Percentiles rank a stretch among this genome's conserved stretches.
phyloP scores from a whole-genome alignment of 2,113 vertebrate species.

The Xiphorhynchus elegans region DNA sequence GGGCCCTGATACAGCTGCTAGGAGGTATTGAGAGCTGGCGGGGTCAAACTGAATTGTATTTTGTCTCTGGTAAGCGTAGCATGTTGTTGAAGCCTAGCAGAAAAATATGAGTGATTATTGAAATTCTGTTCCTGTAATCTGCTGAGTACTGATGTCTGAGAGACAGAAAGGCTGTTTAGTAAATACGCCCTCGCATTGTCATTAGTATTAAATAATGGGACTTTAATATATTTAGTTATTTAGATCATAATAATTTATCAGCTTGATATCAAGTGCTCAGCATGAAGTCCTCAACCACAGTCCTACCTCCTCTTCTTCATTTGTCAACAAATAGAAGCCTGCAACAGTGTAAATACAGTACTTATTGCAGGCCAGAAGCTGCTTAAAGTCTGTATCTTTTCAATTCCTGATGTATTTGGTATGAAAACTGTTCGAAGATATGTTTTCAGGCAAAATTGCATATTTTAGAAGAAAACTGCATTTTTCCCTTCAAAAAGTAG shows the following conservation, averaged over 20 bases:
- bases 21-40: conserved; percentile 2
- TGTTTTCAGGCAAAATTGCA: not conserved
- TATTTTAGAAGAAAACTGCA: not conserved
- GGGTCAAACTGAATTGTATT: conserved; percentile 43
- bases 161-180: conserved; percentile 47
- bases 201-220: conserved; percentile 57
- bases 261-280: conserved; percentile 53
- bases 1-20: conserved; percentile 50
- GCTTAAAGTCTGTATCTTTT: not conserved
- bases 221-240: conserved; percentile 68
- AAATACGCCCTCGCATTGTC: conserved; percentile 17
- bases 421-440: not conserved
- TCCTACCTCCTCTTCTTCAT: conserved; percentile 9
- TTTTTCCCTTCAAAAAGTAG: not conserved
- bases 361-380: not conserved
- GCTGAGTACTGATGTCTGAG: conserved; percentile 54
- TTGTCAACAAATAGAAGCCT: not conserved
- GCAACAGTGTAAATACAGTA: not conserved
- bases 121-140: conserved; percentile 65
- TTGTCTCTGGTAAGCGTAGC: conserved; percentile 62
- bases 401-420: not conserved
- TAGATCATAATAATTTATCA: conserved; percentile 54
- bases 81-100: conserved; percentile 59
- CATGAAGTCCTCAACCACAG: not conserved
- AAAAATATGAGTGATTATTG: conserved; percentile 67